Conservation (phyloP, 2,888 invertebrate species). For the Rhaphigaster nebulosa region DNA sequence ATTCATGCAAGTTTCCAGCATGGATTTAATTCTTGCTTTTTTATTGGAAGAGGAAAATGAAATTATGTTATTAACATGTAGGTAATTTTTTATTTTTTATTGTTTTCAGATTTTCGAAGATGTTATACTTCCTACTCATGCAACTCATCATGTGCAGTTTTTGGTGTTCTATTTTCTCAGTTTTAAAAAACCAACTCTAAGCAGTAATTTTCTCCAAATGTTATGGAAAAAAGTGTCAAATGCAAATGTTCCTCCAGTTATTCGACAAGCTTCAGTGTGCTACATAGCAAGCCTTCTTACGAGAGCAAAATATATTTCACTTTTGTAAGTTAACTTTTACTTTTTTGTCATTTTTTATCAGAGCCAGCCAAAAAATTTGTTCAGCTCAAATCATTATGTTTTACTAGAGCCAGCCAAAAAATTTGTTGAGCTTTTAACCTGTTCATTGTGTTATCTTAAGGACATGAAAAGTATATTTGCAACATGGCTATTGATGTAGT, state of each 20-base stretch:
- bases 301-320: conserved; percentile 76
- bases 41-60: too few relatives aligned
- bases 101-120: conserved; percentile 74
- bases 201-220: conserved; percentile 78
- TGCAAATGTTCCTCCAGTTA: conserved; percentile 75
- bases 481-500: background rate
- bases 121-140: conserved; percentile 86
- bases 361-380: too few relatives aligned
- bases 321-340: conserved; percentile 71
- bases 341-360: background rate
- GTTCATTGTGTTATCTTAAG: too few relatives aligned
- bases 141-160: conserved; percentile 84
- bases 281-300: conserved; percentile 84
- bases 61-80: too few relatives aligned
- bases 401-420: too few relatives aligned
- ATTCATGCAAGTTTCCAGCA: too few relatives aligned
- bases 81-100: background rate
- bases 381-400: too few relatives aligned
- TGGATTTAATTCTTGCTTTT: too few relatives aligned
- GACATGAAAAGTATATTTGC: too few relatives aligned
- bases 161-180: conserved; percentile 81
- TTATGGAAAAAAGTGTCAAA: conserved; percentile 82
- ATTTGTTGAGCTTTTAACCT: too few relatives aligned
- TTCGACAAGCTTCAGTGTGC: conserved; percentile 79
- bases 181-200: conserved; percentile 73